Percentiles rank a stretch among this genome's conserved stretches.
Conservation (phyloP, 2,797 vertebrate genomes). For the Lophotriccus pileatus region DNA sequence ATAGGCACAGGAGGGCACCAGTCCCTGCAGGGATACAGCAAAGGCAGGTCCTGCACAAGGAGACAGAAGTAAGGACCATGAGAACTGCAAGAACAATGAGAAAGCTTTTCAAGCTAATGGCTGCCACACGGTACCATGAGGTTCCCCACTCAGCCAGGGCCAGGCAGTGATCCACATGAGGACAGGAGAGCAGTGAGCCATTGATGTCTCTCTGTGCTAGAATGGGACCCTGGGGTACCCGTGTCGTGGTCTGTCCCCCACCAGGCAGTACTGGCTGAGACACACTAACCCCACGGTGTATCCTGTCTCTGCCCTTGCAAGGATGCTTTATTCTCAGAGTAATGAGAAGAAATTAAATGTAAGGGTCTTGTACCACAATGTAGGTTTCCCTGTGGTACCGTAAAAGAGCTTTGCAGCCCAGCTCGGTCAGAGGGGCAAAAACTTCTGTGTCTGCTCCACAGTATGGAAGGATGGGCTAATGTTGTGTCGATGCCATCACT, state of each 20-base stretch:
- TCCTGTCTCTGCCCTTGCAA: background rate
- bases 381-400: fast-evolving
- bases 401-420: background rate
- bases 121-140: fast-evolving
- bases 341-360: background rate
- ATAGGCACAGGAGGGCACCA: fast-evolving
- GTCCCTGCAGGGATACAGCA: background rate
- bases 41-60: fast-evolving
- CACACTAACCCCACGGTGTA: fast-evolving
- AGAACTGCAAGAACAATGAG: background rate
- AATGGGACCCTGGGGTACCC: fast-evolving
- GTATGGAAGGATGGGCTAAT: fast-evolving
- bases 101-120: fast-evolving
- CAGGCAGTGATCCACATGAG: background rate
- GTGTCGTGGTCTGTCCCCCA: fast-evolving
- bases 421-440: background rate
- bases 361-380: fast-evolving
- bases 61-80: fast-evolving
- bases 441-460: background rate
- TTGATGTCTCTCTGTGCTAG: fast-evolving
- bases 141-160: no score
- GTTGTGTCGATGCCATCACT: fast-evolving
- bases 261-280: background rate
- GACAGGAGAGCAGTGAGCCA: fast-evolving
- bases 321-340: background rate